Percentiles rank a stretch among this genome's conserved stretches.
phyloP scores from a whole-genome alignment of 2,888 invertebrate genomes.

The Alloscopus bannaensis region DNA sequence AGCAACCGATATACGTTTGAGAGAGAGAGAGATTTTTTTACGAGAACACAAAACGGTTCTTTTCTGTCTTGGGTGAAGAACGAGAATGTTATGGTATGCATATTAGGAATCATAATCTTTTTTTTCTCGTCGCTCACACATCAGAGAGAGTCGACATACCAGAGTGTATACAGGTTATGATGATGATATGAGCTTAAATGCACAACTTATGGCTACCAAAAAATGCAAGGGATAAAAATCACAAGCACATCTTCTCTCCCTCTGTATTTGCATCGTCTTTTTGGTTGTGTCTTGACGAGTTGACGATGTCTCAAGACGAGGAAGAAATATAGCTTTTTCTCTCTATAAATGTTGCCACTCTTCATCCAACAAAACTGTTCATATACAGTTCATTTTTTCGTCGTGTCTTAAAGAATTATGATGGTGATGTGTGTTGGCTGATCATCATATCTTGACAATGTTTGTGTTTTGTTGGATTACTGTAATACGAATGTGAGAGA shows the following conservation, averaged over 20 bases:
- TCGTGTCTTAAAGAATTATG: background rate
- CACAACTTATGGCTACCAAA: background rate
- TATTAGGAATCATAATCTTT: constrained; percentile 42
- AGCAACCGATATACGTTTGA: background rate
- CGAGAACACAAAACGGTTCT: constrained; percentile 50
- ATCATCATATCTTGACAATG: constrained; percentile 1
- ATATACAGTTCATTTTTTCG: background rate
- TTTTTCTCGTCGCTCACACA: too few species aligned
- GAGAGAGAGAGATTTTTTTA: background rate
- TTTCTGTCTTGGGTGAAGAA: constrained; percentile 52
- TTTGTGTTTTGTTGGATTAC: background rate
- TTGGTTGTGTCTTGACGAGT: constrained; percentile 3
- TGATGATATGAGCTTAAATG: too few species aligned
- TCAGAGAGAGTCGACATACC: too few species aligned
- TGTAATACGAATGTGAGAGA: too few species aligned
- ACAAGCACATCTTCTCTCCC: too few species aligned
- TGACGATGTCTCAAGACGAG: background rate
- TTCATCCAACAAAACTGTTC: background rate
- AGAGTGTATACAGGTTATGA: constrained; percentile 25
- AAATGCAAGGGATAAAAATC: too few species aligned
- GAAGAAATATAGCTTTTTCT: too few species aligned
- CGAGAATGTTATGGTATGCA: constrained; percentile 26
- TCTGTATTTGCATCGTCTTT: too few species aligned
- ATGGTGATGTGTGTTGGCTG: too few species aligned
- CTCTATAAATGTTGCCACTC: background rate